Evolutionary conservation across 2,113 vertebrate species (phyloP).

Genomic region (Bucco capensis): DNA sequence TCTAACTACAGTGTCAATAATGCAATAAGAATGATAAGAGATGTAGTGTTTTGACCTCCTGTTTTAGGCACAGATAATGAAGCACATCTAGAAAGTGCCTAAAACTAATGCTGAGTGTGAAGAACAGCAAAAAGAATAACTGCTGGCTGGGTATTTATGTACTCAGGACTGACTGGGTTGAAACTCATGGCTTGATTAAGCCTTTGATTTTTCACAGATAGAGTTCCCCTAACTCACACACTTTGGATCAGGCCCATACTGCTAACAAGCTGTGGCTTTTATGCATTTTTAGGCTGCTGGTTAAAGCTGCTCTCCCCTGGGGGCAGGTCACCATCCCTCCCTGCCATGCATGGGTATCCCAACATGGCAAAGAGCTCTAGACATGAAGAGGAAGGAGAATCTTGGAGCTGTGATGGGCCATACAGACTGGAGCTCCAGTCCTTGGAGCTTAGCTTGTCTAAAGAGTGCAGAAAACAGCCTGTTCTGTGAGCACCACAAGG

Average conservation of each 20-base stretch:
- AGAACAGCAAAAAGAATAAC: not conserved
- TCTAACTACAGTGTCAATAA: not conserved
- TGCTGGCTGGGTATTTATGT: not conserved
- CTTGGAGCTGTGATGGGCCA: fast-evolving
- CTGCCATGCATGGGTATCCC: fast-evolving
- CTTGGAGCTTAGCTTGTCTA: not conserved
- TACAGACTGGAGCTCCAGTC: fast-evolving
- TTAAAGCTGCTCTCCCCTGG: not conserved
- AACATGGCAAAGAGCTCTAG: not conserved
- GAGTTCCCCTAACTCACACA: not conserved
- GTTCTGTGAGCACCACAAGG: not conserved
- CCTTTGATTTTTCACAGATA: not conserved
- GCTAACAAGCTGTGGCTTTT: too few relatives aligned
- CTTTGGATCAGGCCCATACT: not conserved
- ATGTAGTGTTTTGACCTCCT: not conserved
- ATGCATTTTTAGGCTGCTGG: not conserved
- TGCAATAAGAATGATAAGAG: not conserved
- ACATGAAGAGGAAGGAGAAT: not conserved
- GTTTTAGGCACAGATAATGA: not conserved
- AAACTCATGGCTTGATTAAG: not conserved
- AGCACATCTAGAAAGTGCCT: not conserved
- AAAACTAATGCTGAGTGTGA: not conserved
- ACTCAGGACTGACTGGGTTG: not conserved
- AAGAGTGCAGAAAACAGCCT: not conserved
- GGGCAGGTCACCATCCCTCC: not conserved